Evolutionary conservation across 2,113 vertebrate genomes (phyloP).

Genomic region (Ptilorrhoa leucosticta): DNA sequence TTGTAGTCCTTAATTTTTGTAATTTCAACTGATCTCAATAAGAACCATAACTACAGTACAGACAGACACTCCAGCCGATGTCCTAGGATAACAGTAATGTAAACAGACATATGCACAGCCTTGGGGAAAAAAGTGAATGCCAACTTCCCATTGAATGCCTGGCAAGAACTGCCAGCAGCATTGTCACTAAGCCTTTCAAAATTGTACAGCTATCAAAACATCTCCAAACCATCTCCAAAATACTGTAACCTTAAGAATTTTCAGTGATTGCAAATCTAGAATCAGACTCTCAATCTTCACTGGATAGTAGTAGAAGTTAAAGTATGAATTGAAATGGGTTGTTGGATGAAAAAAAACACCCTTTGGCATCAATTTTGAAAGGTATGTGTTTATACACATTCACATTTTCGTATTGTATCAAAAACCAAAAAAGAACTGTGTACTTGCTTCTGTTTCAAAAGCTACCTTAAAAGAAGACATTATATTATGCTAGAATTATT

Average conservation of each 20-base stretch:
- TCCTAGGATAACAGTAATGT: slow-evolving; percentile 31
- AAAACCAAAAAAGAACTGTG: background rate
- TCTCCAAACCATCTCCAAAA: background rate
- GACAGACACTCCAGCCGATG: background rate
- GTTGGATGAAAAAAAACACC: background rate
- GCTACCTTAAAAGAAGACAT: background rate
- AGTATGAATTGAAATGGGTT: rapidly evolving
- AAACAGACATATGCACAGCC: slow-evolving; percentile 2
- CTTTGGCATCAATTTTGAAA: background rate
- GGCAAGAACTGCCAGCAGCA: background rate
- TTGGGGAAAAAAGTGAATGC: slow-evolving; percentile 10
- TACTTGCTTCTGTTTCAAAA: background rate
- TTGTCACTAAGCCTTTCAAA: background rate
- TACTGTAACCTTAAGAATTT: background rate
- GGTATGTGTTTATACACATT: background rate
- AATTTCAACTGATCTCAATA: background rate
- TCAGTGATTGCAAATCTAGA: background rate
- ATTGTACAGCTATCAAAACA: background rate
- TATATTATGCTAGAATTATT: background rate
- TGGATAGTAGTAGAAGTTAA: background rate
- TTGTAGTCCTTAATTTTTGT: background rate
- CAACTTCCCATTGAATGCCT: slow-evolving; percentile 33
- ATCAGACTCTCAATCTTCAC: background rate
- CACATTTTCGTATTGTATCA: background rate
- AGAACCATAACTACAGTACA: background rate